These are phyloP conservation scores for Psittacula derbiana DNA, from an alignment of 2,797 vertebrate species.

Conservation along the genomic window DNA sequence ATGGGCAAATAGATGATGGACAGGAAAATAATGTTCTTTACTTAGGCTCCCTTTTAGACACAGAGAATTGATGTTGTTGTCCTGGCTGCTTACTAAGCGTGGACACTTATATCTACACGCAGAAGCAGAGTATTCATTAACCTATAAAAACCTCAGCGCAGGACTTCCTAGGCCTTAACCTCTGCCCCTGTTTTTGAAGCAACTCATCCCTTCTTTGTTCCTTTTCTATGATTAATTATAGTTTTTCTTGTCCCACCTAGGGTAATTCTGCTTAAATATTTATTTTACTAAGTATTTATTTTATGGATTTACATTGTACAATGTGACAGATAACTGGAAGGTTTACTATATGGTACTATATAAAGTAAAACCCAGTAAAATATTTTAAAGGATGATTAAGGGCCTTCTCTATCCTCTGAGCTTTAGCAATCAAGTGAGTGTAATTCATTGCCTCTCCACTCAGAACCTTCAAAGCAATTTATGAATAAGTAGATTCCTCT, in stretches of 20 bases:
- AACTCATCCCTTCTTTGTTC: neutral
- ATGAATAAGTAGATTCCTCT: neutral
- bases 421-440: neutral
- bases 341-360: neutral
- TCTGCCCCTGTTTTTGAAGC: neutral
- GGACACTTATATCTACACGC: neutral
- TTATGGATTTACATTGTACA: neutral
- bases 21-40: neutral
- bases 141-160: neutral
- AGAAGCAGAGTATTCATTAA: neutral
- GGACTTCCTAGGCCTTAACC: neutral
- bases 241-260: neutral
- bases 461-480: neutral
- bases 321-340: neutral
- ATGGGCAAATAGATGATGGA: neutral
- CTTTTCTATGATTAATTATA: neutral
- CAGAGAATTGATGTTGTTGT: neutral
- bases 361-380: neutral
- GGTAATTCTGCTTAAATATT: neutral
- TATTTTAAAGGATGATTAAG: neutral
- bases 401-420: neutral
- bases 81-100: neutral
- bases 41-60: neutral
- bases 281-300: neutral
- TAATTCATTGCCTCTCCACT: neutral